Conservation (phyloP, 1,140 invertebrate species). For the Trigoniulus corallinus region DNA sequence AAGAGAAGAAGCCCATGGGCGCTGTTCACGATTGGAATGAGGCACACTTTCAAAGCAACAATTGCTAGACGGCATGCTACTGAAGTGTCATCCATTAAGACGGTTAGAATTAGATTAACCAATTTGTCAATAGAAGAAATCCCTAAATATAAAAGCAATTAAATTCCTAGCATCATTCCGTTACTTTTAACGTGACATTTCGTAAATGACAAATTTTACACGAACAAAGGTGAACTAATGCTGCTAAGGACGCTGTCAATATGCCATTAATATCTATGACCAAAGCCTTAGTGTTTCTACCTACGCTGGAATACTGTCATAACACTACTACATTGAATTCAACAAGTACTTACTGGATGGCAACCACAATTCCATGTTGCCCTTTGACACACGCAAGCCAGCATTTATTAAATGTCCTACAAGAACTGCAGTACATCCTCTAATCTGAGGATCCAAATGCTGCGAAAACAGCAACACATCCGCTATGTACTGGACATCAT, state of each 20-base stretch:
- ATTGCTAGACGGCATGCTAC: constrained; percentile 25
- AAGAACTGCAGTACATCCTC: constrained; percentile 48
- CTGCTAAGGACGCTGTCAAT: too few relatives aligned
- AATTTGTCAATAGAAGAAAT: constrained; percentile 9
- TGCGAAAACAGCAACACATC: constrained; percentile 49
- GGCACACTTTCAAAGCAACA: constrained; percentile 28
- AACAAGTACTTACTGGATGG: background rate
- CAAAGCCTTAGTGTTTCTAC: background rate
- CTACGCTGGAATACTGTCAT: background rate
- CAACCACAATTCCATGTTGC: constrained; percentile 20
- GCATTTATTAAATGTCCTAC: constrained; percentile 47
- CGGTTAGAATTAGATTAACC: constrained; percentile 19
- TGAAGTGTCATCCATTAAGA: constrained; percentile 24
- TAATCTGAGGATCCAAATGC: constrained; percentile 65
- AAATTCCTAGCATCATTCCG: too few relatives aligned
- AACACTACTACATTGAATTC: background rate
- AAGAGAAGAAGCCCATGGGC: constrained; percentile 23
- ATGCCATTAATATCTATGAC: background rate
- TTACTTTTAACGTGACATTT: too few relatives aligned
- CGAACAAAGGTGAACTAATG: too few relatives aligned
- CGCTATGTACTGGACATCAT: constrained; percentile 32
- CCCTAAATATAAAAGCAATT: constrained; percentile 1
- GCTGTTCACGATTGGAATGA: constrained; percentile 38
- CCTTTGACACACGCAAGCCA: constrained; percentile 38
- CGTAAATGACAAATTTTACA: too few relatives aligned